A percentile compares a stretch with the other conserved stretches of the same genome.
Conservation (phyloP, 2,888 invertebrate genomes). For the Heteromurus nitidus region DNA sequence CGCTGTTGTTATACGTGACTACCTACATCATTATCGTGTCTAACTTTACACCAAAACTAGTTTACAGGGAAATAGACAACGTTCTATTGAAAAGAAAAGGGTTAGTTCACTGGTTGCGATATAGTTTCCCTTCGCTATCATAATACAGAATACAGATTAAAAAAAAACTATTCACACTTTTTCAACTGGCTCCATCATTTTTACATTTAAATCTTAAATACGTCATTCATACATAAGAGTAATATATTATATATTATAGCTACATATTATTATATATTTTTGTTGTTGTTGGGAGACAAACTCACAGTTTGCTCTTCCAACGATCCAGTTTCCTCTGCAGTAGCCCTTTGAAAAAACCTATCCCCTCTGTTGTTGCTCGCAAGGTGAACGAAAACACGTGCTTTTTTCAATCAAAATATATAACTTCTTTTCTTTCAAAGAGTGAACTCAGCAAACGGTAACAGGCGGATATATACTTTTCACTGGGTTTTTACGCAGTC, state of each 20-base stretch:
- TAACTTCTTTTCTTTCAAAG: too few relatives aligned
- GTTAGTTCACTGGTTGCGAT: too few relatives aligned
- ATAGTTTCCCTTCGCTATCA: too few relatives aligned
- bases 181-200: background rate
- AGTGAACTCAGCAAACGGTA: too few relatives aligned
- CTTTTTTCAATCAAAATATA: too few relatives aligned
- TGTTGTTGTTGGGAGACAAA: background rate
- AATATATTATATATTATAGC: too few relatives aligned
- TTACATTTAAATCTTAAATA: conserved; percentile 7
- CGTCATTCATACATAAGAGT: background rate
- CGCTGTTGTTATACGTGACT: conserved; percentile 15
- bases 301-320: background rate
- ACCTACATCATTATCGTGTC: background rate
- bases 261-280: too few relatives aligned
- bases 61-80: background rate
- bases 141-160: too few relatives aligned
- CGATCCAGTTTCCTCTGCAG: conserved; percentile 12
- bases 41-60: background rate
- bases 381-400: too few relatives aligned
- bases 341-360: background rate
- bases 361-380: conserved; percentile 15
- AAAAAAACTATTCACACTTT: too few relatives aligned
- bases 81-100: too few relatives aligned
- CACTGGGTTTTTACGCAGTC: background rate
- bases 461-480: too few relatives aligned